These are phyloP conservation scores for Copsychus sechellarum DNA, from an alignment of 2,113 vertebrate species.

Conservation along the genomic window DNA sequence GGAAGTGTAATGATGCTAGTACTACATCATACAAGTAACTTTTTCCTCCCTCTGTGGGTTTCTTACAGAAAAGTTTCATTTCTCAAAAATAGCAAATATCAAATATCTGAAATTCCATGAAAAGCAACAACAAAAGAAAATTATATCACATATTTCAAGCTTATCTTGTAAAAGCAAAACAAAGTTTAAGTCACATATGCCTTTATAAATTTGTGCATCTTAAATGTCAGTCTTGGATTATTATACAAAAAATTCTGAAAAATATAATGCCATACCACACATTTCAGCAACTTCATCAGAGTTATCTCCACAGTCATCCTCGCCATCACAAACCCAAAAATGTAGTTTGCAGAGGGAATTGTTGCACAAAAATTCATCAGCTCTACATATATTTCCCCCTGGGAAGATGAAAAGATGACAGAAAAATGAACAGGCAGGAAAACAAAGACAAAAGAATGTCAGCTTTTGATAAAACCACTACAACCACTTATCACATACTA, in stretches of 20 bases:
- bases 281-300: constrained; percentile 92
- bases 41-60: not conserved
- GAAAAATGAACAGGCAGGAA: not conserved
- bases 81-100: not conserved
- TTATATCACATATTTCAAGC: not conserved
- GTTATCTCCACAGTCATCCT: constrained; percentile 97
- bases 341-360: constrained; percentile 96
- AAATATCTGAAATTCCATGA: not conserved
- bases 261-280: constrained; percentile 82
- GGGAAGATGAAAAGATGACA: not conserved
- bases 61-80: not conserved
- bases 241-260: not conserved
- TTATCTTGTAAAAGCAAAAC: not conserved
- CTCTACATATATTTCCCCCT: constrained; percentile 88
- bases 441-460: not conserved
- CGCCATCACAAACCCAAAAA: constrained; percentile 96
- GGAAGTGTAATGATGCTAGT: not conserved
- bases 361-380: constrained; percentile 95
- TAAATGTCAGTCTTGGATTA: not conserved
- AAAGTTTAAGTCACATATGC: not conserved
- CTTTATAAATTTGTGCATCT: not conserved
- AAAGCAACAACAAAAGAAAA: not conserved
- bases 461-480: not conserved
- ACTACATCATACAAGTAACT: not conserved
- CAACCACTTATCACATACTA: not conserved